Base-by-base conservation (phyloP, 2,797 vertebrate species). In the Chelmon rostratus region DNA sequence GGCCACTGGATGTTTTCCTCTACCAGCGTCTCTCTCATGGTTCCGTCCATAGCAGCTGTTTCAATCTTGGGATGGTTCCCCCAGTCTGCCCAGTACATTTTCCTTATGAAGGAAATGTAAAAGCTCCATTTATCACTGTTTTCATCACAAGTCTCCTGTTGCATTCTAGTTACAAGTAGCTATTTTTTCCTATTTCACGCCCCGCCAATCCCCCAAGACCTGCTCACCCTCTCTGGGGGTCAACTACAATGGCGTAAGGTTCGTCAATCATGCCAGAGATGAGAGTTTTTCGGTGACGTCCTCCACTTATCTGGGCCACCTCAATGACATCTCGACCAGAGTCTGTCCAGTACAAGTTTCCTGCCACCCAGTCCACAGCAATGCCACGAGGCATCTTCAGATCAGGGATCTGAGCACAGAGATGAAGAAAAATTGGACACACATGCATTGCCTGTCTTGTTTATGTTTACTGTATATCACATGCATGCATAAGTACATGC, bases 71-170 rank as follows among this genome's bases (percentile, higher is more conserved):
- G 98, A 76, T 99, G 98, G 79, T 99, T 99, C 15, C 98, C 98
- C 97, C 98, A 99, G 89, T 99, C 98, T 6, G 98, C 97, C 98
- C 98, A 99, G 94, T 99, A 99, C 98, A 99, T 99, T 4, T 96
- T 98, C 75, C 98, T 98, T 11, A 75, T 61, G 6, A 76, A 64
- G 9, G 40, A 76, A 52, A 67, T 21, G 18, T 6, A 57, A 69
- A 78, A 25, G 12, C 44, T 71, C 35, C 1, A 40, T 63, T 66
- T 3, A 46, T 68, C n/a, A 66, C 8, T 57, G 16, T 28, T 12
- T 4, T 67, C 66, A 25, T 33, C 8, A 40, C 44, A 42, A 50
- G 37, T 57, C 6, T 23, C 2, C 4, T 18, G 59, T 64, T 73
- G 3, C 2, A 42, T 69, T 40, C 21, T 18, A 18, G 7, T 68